Percentiles rank a stretch among this genome's conserved stretches.
phyloP scores from a whole-genome alignment of 1,140 invertebrate species.

The Listronotus oregonensis region DNA sequence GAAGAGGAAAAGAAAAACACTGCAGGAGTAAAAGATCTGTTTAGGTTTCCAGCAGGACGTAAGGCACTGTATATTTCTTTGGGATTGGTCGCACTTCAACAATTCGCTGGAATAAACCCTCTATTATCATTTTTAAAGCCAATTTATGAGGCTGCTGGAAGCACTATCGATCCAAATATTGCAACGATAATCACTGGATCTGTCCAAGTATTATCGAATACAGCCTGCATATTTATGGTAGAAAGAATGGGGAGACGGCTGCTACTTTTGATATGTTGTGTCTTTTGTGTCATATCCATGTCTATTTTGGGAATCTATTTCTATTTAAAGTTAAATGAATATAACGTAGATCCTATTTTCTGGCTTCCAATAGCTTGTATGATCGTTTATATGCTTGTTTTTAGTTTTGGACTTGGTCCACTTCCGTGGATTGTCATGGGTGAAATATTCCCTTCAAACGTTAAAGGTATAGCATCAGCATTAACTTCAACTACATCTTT shows the following conservation, averaged over 20 bases:
- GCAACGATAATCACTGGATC: conserved; percentile 77
- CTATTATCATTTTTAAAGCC: conserved; percentile 78
- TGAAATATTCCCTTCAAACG: conserved; percentile 77
- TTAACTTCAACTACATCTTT: conserved; percentile 77
- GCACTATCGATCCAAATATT: conserved; percentile 60
- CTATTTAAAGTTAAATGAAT: conserved; percentile 36
- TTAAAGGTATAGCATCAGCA: conserved; percentile 74
- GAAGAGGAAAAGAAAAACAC: conserved; percentile 47
- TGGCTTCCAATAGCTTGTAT: conserved; percentile 50
- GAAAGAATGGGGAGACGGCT: conserved; percentile 76
- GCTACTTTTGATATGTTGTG: conserved; percentile 69
- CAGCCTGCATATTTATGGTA: conserved; percentile 71
- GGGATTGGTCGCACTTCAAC: conserved; percentile 85
- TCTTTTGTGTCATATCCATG: conserved; percentile 44
- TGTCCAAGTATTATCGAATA: conserved; percentile 76
- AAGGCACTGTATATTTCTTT: conserved; percentile 76
- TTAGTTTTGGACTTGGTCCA: conserved; percentile 71
- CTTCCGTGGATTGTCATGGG: conserved; percentile 83
- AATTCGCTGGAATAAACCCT: conserved; percentile 83
- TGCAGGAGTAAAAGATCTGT: conserved; percentile 32
- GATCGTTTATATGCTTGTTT: conserved; percentile 44
- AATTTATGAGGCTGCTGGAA: conserved; percentile 73
- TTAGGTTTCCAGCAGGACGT: conserved; percentile 56
- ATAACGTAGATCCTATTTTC: conserved; percentile 41
- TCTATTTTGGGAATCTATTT: conserved; percentile 46